phyloP scores from a whole-genome alignment of 2,797 vertebrate genomes.

The Chelon labrosus region DNA sequence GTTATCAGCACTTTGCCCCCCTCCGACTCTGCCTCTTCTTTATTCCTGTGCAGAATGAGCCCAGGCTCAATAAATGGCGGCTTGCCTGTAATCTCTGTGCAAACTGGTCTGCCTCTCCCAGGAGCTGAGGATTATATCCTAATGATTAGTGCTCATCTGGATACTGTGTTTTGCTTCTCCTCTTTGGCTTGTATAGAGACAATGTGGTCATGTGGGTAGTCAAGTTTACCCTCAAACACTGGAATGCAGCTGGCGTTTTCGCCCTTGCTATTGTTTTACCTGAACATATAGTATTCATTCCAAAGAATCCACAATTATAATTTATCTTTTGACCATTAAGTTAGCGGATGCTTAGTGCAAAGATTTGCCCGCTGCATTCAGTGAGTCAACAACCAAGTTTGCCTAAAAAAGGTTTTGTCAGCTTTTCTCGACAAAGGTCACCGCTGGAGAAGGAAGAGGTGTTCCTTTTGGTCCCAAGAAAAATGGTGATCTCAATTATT shows the following conservation, averaged over 20 bases:
- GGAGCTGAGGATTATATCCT: slow-evolving; percentile 85
- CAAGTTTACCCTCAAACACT: slow-evolving; percentile 68
- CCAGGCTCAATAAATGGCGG: slow-evolving; percentile 82
- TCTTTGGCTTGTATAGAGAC: slow-evolving; percentile 77
- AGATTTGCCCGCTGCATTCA: slow-evolving; percentile 4
- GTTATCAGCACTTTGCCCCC: slow-evolving; percentile 84
- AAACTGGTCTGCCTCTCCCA: slow-evolving; percentile 84
- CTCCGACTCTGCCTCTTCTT: slow-evolving; percentile 79
- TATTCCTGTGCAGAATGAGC: slow-evolving; percentile 84
- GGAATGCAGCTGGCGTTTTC: slow-evolving; percentile 67
- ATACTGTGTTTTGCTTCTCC: slow-evolving; percentile 84
- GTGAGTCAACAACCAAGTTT: slow-evolving; percentile 58
- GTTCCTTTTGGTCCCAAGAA: slow-evolving; percentile 74
- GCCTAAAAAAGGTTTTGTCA: slow-evolving; percentile 59
- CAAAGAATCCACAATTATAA: slow-evolving; percentile 56
- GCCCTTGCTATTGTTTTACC: slow-evolving; percentile 76
- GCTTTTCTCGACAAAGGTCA: slow-evolving; percentile 76
- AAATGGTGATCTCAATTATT: slow-evolving; percentile 83
- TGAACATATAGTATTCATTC: slow-evolving; percentile 56
- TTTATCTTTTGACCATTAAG: slow-evolving; percentile 18
- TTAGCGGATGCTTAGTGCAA: not conserved
- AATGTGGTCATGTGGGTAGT: slow-evolving; percentile 67
- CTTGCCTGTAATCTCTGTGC: slow-evolving; percentile 84
- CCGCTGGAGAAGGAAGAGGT: slow-evolving; percentile 56
- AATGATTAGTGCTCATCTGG: slow-evolving; percentile 86